phyloP scores from a whole-genome alignment of 1,140 invertebrate species.

The Drosophila subpulchrella region DNA sequence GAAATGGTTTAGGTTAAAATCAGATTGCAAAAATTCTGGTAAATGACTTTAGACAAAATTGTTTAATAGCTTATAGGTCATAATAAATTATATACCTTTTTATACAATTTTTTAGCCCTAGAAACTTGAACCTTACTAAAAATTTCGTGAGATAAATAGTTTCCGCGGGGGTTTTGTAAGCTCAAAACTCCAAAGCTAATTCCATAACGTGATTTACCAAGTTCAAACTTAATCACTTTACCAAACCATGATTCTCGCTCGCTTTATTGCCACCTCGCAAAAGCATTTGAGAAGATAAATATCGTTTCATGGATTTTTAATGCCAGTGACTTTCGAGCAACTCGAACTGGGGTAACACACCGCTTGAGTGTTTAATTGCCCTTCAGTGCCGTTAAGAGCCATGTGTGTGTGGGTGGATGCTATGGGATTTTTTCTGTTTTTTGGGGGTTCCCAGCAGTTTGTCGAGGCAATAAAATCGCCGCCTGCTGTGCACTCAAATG shows the following conservation, averaged over 20 bases:
- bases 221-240: conserved; percentile 6
- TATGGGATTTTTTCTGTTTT: conserved; percentile 9
- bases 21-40: too few species aligned
- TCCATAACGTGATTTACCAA: conserved; percentile 1
- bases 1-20: too few species aligned
- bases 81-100: too few species aligned
- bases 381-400: conserved; percentile 12
- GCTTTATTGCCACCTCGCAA: conserved; percentile 8
- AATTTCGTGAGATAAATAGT: not conserved
- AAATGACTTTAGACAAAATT: too few species aligned
- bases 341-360: conserved; percentile 16
- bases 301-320: conserved; percentile 48
- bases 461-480: conserved; percentile 52
- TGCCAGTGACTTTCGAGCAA: conserved; percentile 35
- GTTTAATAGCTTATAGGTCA: too few species aligned
- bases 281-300: conserved; percentile 37
- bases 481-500: conserved; percentile 60
- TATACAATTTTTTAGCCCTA: too few species aligned
- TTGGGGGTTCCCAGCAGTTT: conserved; percentile 41
- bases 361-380: conserved; percentile 67
- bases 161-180: not conserved
- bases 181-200: not conserved
- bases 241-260: not conserved
- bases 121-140: too few species aligned
- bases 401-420: conserved; percentile 25